Base-by-base conservation (phyloP, 92 coral and sea anemone genomes). In the Heliopora coerulea region DNA sequence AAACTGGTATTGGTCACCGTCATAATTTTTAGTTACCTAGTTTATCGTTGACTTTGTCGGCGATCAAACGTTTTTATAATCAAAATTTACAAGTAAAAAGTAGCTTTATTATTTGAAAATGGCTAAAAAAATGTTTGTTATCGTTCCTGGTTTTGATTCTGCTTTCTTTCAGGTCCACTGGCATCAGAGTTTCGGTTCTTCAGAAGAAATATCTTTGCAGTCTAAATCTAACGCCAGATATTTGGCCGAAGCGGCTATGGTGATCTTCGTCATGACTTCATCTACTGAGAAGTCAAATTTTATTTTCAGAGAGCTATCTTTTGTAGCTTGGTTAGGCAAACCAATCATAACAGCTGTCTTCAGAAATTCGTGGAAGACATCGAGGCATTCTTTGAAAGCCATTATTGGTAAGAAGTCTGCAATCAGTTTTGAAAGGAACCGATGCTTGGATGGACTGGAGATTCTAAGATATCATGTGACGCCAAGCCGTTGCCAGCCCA, bases 271-370 rank as follows among this genome's bases (percentile, higher is more conserved):
- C 59, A 74, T 92, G 74, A 79, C 91, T 27, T 57, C 80, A 37
- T 84, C 89, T 61, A 83, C 90, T 69, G 86, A 96, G 26, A 80
- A 77, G 15, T 92, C 97, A 42, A 72, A 89, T 62, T 90, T 92
- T 27, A 86, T 92, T 49, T 89, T 89, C 80, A 89, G 84, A 68
- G 97, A 89, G 63, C 49, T 87, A n/a, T 44, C 83, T 35, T 81
- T 92, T 49, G 93, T 91, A 37, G 85, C 84, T 50, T 92, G 97
- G 97, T 60, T 92, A 14, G 89, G 80, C 17, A 92, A 85, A 66
- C 84, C 90, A 37, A 44, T 87, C 25, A 62, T 89, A 10, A 85
- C 84, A 52, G 86, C 83, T 57, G 86, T 92, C 86, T 82, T 79
- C 42, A 82, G 79, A 44, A 90, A 92, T 27, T 83, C 96, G 19